Evolutionary conservation across 2,888 invertebrate species (phyloP), one percentile per base, ranked within the genome.

Genomic region (Napeogenes sylphis): DNA sequence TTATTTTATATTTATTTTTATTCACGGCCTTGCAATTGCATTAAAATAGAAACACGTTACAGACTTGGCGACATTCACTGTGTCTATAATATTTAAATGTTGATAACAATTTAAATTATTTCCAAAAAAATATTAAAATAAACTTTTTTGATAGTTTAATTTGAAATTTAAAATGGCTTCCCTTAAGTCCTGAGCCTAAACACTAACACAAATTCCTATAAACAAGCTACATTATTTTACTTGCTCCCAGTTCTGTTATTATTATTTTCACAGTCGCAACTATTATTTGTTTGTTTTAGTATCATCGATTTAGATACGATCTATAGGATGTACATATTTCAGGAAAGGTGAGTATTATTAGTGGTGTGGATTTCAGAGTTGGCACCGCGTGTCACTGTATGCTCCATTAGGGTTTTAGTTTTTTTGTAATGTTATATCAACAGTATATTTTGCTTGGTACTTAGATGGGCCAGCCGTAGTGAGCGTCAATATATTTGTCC

Each of bases 401-500:
- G 65, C 68, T 73, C 76, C 71, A 70, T 70, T 86, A 87, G 85
- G 85, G 77, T 68, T 77, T 85, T 76, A 73, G 30, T 66, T 76
- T 74, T 70, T 75, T 75, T 73, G 70, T 78, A 74, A 78, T 77
- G 75, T 80, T 74, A 80, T 81, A 79, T 73, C 72, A 85, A 80
- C 78, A 77, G 78, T 83, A 80, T 84, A 88, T 89, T 90, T 88
- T 90, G 88, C 89, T 90, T 90, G 87, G 87, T 88, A 89, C 88
- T 87, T 88, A 90, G 96, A 96, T 95, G 98, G 98, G 89, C 97
- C 98, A 87, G 97, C 98, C 90, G 94, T 96, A 92, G 98, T 98
- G 91, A 94, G 94, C 93, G 97, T 98, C 94, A 98, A 98, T 96
- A 97, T 98, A 93, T 97, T 97, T 95, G 96, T 98, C 92, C 93